Percentiles rank a stretch among this genome's conserved stretches.
phyloP scores from a whole-genome alignment of 2,888 invertebrate genomes.

The Metellina segmentata region DNA sequence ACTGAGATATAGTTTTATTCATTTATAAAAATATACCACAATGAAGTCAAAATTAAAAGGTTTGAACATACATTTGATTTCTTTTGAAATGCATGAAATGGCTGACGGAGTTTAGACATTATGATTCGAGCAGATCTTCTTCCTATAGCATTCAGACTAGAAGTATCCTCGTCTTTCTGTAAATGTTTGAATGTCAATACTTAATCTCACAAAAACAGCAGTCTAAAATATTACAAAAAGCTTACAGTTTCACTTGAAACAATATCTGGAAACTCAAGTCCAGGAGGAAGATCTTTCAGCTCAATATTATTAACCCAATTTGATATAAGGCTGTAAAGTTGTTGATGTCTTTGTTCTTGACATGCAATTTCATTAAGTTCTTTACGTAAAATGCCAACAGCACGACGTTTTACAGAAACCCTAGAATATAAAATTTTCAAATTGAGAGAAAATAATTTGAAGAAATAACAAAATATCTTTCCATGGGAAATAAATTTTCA shows the following conservation, averaged over 20 bases:
- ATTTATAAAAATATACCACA: too few species aligned
- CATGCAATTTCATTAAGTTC: conserved; percentile 91
- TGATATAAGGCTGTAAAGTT: conserved; percentile 87
- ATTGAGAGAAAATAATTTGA: neutral
- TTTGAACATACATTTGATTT: conserved; percentile 57
- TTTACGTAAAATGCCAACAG: conserved; percentile 83
- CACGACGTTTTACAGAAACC: conserved; percentile 79
- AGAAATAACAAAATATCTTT: too few species aligned
- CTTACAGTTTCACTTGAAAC: conserved; percentile 33
- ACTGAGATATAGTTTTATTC: too few species aligned
- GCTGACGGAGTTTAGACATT: conserved; percentile 71
- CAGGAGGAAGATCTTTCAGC: conserved; percentile 79
- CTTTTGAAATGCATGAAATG: conserved; percentile 74
- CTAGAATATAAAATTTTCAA: conserved; percentile 77
- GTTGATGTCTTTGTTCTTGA: conserved; percentile 90
- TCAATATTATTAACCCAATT: conserved; percentile 79
- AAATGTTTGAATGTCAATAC: neutral
- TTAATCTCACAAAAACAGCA: neutral
- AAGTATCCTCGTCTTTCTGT: conserved; percentile 74
- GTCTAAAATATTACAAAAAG: neutral
- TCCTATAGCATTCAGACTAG: conserved; percentile 72
- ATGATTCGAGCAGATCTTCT: conserved; percentile 71
- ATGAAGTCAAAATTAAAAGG: neutral
- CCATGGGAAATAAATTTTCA: too few species aligned
- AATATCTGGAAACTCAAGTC: conserved; percentile 78